phyloP scores from a whole-genome alignment of 2,113 vertebrate species.

The Siniperca chuatsi region DNA sequence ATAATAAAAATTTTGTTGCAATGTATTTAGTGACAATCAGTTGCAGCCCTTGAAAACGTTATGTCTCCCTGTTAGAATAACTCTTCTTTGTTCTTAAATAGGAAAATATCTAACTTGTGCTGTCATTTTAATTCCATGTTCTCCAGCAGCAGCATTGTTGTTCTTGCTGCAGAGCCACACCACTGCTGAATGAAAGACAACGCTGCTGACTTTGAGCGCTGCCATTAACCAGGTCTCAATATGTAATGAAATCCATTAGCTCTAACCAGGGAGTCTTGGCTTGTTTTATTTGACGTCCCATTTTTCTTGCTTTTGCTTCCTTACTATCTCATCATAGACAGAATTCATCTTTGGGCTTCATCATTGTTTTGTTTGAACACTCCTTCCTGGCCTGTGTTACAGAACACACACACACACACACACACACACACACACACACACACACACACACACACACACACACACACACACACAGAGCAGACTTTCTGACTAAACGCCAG shows the following conservation, averaged over 20 bases:
- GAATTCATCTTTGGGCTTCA: constrained; percentile 66
- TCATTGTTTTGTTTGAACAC: constrained; percentile 56
- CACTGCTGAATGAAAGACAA: constrained; percentile 42
- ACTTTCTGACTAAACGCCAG: constrained; percentile 33
- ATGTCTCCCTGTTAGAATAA: not conserved
- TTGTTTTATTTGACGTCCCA: constrained; percentile 30
- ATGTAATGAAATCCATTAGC: constrained; percentile 62
- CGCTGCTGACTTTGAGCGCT: constrained; percentile 4
- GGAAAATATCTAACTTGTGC: not conserved
- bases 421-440: constrained; percentile 13
- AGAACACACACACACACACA: constrained; percentile 43
- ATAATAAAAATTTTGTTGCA: not conserved
- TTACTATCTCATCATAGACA: constrained; percentile 55
- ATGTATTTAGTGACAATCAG: not conserved
- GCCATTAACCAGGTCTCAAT: constrained; percentile 49
- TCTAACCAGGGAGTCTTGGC: constrained; percentile 44
- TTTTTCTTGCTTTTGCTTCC: constrained; percentile 55
- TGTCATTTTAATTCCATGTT: constrained; percentile 20
- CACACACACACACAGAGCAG: not conserved
- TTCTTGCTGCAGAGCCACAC: constrained; percentile 27
- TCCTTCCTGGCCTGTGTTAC: constrained; percentile 58
- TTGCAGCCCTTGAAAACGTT: not conserved
- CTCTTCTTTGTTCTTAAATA: not conserved
- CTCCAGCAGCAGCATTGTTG: constrained; percentile 28
- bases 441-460: constrained; percentile 21